These are phyloP conservation scores for Pachypeltis micranthus DNA, from an alignment of 1,140 invertebrate genomes.

Conservation along the genomic window DNA sequence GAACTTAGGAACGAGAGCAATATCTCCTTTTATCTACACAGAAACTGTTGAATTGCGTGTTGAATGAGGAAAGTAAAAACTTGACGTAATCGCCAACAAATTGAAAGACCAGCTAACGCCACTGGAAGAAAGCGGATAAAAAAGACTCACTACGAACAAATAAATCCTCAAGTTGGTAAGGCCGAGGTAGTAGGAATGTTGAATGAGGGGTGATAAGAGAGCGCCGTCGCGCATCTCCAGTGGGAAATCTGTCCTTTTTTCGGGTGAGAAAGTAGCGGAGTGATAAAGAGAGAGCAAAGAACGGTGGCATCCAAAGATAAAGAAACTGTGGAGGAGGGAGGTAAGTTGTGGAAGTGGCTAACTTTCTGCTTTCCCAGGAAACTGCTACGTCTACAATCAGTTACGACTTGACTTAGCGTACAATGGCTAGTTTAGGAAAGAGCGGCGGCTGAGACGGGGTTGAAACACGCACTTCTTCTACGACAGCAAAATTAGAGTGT, in stretches of 20 bases:
- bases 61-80: not conserved
- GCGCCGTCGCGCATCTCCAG: not conserved
- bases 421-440: no score
- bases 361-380: no score
- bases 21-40: no score
- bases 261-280: not conserved
- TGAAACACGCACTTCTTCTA: no score
- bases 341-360: no score
- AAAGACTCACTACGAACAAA: not conserved
- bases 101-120: not conserved
- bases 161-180: not conserved
- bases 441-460: no score
- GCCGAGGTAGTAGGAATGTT: not conserved
- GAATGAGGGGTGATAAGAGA: constrained; percentile 6
- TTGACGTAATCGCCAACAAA: not conserved
- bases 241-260: constrained; percentile 8
- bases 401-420: no score
- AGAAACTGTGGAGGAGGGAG: not conserved
- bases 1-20: no score
- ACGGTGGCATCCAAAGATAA: constrained; percentile 8
- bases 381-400: no score
- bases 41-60: no score
- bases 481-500: no score
- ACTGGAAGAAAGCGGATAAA: no score
- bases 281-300: constrained; percentile 8